Evolutionary conservation across 2,888 invertebrate species (phyloP), one percentile per base, ranked within the genome.

Genomic region (Keiferia lycopersicella): DNA sequence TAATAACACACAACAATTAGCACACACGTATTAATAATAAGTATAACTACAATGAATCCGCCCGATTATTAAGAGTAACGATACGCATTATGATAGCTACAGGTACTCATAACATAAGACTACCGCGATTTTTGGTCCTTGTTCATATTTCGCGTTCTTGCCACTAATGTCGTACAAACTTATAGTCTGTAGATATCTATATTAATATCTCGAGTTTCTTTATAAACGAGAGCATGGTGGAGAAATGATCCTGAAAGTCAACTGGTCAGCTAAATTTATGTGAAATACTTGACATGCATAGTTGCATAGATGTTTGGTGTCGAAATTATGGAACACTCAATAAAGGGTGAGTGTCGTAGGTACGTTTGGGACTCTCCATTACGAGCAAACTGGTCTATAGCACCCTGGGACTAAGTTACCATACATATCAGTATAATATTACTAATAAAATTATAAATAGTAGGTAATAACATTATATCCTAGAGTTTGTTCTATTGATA

Each of bases 341-440:
- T 8, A 14, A 41, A n/a, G n/a, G 6, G n/a, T 7, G n/a, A 4
- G 45, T 16, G 4, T n/a, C 16, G 16, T n/a, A 45, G 1, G 45
- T n/a, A 45, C n/a, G 45, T 16, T 45, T 45, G 45, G 45, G 45
- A 16, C 16, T 16, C 16, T 12, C 22, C 14, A 22, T 10, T 22
- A 22, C n/a, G 34, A 41, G 20, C 59, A 59, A 64, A 69, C 68
- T 66, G 72, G 64, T 71, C 75, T 82, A 83, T 86, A 88, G 87
- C 88, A 88, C 88, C 87, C 87, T 83, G 83, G 70, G 69, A 70
- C 74, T 68, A 72, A 74, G 72, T 73, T 75, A 71, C 66, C 53
- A 64, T 69, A 72, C 64, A 73, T 26, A 2, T 26, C 26, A 26
- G 26, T 26, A 22, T 22, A 11, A 51, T 51, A 51, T 12, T 48